These are phyloP conservation scores for Himalopsyche kuldschensis DNA, from an alignment of 2,888 invertebrate species.

Conservation along the genomic window DNA sequence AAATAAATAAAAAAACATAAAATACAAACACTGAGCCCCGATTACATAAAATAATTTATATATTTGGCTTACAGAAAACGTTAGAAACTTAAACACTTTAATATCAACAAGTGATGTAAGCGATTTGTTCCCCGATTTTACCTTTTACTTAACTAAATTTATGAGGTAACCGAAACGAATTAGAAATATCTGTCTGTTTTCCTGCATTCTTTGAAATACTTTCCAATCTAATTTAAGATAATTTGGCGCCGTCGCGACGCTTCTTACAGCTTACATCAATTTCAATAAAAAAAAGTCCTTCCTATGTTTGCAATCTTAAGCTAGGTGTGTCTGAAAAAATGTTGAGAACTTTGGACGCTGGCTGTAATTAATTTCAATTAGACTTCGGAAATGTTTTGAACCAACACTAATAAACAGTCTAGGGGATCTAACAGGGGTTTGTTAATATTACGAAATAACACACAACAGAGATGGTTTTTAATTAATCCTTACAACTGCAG, in stretches of 20 bases:
- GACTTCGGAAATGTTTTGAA: background rate
- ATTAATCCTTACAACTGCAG: too few species aligned
- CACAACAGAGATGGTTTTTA: too few species aligned
- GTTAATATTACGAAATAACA: too few species aligned
- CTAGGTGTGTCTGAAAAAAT: background rate
- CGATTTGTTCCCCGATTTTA: background rate
- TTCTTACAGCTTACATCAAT: background rate
- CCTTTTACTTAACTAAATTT: background rate
- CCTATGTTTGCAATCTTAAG: background rate
- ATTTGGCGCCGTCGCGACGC: background rate
- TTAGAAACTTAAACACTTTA: background rate
- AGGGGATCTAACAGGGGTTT: too few species aligned
- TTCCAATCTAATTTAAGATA: background rate
- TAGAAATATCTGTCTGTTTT: background rate
- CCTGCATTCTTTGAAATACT: background rate
- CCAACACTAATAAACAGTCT: background rate
- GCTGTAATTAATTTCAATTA: background rate
- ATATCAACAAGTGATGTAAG: background rate
- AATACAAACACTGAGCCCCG: too few species aligned
- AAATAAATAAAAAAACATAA: too few species aligned
- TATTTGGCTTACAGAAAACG: too few species aligned
- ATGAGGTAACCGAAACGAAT: background rate
- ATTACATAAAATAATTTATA: too few species aligned
- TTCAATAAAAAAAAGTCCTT: background rate
- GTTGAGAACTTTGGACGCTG: background rate